Evolutionary conservation across 1,140 invertebrate species (phyloP).

Genomic region (Drosophila equinoxialis): DNA sequence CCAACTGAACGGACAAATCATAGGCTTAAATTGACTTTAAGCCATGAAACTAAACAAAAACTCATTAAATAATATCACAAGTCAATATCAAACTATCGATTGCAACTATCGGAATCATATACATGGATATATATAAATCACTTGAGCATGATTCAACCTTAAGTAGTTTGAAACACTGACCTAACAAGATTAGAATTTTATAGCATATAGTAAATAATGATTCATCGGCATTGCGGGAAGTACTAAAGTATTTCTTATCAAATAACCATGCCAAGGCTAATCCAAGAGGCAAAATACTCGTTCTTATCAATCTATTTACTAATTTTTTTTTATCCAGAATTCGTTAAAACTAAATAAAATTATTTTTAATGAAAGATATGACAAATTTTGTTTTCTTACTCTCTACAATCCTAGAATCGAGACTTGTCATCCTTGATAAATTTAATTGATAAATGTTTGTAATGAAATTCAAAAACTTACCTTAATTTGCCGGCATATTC

Average conservation of each 20-base stretch:
- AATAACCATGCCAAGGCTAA: too few relatives aligned
- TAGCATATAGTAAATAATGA: background rate
- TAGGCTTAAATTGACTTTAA: background rate
- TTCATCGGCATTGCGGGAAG: background rate
- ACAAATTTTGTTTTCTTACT: too few relatives aligned
- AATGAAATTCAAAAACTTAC: constrained; percentile 84
- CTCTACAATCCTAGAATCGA: too few relatives aligned
- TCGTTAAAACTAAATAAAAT: too few relatives aligned
- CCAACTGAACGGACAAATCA: background rate
- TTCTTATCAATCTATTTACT: too few relatives aligned
- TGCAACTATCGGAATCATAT: background rate
- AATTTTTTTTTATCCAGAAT: too few relatives aligned
- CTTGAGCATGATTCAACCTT: background rate
- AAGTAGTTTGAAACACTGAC: background rate
- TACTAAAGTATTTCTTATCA: too few relatives aligned
- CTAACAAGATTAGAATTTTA: background rate
- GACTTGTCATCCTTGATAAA: too few relatives aligned
- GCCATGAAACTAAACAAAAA: background rate
- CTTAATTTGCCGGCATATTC: constrained; percentile 98
- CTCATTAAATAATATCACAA: background rate
- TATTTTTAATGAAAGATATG: too few relatives aligned
- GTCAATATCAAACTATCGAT: background rate
- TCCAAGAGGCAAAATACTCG: too few relatives aligned
- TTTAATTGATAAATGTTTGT: background rate
- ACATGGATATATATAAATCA: background rate